phyloP scores from a whole-genome alignment of 2,113 vertebrate species.

The Dromaius novaehollandiae region DNA sequence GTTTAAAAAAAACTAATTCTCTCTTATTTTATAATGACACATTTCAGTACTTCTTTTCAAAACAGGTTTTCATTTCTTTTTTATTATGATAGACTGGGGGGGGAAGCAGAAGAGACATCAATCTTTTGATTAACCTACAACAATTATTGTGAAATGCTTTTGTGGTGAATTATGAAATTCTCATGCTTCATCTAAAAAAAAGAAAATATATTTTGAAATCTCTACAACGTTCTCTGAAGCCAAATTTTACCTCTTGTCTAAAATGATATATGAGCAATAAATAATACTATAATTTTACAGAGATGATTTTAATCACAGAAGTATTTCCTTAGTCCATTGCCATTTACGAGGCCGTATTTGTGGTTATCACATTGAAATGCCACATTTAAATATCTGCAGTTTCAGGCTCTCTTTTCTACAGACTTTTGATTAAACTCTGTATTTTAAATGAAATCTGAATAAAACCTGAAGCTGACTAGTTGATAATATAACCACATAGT shows the following conservation, averaged over 20 bases:
- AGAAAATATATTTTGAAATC: background rate
- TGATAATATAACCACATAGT: background rate
- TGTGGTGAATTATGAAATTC: background rate
- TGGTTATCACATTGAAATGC: background rate
- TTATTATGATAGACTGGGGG: background rate
- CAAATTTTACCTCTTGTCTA: background rate
- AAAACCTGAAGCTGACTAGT: background rate
- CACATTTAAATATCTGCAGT: background rate
- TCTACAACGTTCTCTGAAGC: background rate
- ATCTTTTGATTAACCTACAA: background rate
- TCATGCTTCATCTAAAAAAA: background rate
- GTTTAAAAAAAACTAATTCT: background rate
- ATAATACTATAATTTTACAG: background rate
- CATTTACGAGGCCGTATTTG: background rate
- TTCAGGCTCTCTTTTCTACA: background rate
- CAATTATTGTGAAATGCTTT: background rate
- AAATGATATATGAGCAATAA: background rate
- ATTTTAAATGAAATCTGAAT: background rate
- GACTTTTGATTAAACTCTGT: background rate
- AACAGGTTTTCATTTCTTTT: background rate
- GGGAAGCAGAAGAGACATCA: background rate
- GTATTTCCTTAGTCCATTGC: background rate
- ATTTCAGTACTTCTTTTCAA: background rate
- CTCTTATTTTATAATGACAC: background rate
- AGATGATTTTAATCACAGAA: background rate